These are phyloP conservation scores for Reticulitermes speratus DNA, from an alignment of 1,140 invertebrate species.

Conservation along the genomic window DNA sequence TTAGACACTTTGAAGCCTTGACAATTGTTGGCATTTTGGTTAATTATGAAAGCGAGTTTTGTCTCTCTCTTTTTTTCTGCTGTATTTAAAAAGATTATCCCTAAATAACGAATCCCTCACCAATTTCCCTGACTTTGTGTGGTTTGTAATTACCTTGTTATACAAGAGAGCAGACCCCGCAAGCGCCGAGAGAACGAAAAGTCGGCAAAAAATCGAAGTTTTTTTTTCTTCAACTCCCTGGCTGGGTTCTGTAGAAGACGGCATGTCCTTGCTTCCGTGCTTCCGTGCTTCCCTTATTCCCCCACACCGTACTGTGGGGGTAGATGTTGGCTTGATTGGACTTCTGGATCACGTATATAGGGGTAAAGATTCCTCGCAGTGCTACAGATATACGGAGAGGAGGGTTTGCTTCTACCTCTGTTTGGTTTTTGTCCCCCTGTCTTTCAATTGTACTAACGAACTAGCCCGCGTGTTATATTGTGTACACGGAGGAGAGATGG, in stretches of 20 bases:
- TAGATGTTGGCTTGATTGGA: background rate
- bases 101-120: background rate
- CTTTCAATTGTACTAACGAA: slow-evolving; percentile 19
- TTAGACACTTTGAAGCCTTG: background rate
- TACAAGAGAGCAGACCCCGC: background rate
- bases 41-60: background rate
- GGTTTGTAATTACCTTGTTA: background rate
- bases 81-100: background rate
- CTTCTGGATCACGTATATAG: background rate
- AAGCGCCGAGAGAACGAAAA: background rate
- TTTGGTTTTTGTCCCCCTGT: slow-evolving; percentile 15
- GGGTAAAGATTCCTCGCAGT: background rate
- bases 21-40: background rate
- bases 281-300: background rate
- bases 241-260: background rate
- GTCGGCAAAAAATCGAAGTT: background rate
- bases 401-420: background rate
- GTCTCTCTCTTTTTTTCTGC: background rate
- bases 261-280: background rate
- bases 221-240: background rate
- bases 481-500: background rate
- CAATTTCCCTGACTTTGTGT: background rate
- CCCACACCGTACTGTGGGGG: too few relatives aligned
- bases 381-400: background rate
- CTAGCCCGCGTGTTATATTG: slow-evolving; percentile 9